These are phyloP conservation scores for Lepidocyrtoides sp. DNA, from an alignment of 2,888 invertebrate species.

Conservation along the genomic window DNA sequence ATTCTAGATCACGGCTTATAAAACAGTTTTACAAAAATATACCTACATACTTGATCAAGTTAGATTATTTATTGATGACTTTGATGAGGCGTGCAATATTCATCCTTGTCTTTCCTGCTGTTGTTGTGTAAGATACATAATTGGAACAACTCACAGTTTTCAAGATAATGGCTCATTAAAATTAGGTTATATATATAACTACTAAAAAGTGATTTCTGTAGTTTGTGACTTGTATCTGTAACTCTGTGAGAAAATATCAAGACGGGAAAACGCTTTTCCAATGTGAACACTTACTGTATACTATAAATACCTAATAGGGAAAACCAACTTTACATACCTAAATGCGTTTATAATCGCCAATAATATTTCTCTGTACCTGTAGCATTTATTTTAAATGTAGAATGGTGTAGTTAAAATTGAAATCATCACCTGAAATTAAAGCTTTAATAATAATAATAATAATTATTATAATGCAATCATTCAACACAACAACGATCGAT, in stretches of 20 bases:
- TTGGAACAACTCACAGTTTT: too few relatives aligned
- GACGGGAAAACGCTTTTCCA: not conserved
- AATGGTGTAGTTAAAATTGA: not conserved
- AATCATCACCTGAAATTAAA: conserved; percentile 3
- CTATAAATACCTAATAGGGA: too few relatives aligned
- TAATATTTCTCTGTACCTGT: conserved; percentile 5
- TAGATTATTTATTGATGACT: too few relatives aligned
- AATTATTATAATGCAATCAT: not conserved
- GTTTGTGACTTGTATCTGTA: not conserved
- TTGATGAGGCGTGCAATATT: not conserved
- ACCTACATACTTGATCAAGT: too few relatives aligned
- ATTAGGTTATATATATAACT: not conserved
- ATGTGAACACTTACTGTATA: not conserved
- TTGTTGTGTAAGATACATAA: conserved; percentile 3
- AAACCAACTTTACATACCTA: too few relatives aligned
- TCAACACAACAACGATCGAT: not conserved
- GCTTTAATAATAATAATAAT: conserved; percentile 1
- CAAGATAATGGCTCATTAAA: too few relatives aligned
- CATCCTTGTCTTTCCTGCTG: conserved; percentile 36
- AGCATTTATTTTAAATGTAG: not conserved
- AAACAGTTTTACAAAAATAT: not conserved
- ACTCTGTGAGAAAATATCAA: not conserved
- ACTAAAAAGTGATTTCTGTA: not conserved
- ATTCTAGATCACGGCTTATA: not conserved
- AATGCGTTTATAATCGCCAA: not conserved